A percentile compares a stretch with the other conserved stretches of the same genome.
These are phyloP conservation scores for Conomelus anceps DNA, from an alignment of 2,888 invertebrate genomes.

Conservation along the genomic window DNA sequence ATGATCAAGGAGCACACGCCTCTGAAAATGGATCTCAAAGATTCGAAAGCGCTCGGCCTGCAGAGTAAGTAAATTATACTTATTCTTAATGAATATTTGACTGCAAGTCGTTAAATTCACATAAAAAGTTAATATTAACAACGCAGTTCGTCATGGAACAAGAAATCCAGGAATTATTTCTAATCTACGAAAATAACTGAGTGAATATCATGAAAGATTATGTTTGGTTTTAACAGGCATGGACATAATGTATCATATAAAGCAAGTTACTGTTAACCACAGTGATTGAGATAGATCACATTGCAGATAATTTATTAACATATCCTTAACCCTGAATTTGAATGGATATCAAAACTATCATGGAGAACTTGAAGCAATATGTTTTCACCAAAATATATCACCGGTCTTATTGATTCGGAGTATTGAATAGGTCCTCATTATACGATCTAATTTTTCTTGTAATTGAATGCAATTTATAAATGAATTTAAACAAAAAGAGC, in stretches of 20 bases:
- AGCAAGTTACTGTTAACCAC: neutral
- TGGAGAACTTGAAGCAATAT: neutral
- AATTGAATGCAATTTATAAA: neutral
- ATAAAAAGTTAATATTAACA: too few relatives aligned
- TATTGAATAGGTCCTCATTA: neutral
- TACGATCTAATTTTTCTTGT: neutral
- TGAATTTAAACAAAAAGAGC: neutral
- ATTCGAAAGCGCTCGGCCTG: too few relatives aligned
- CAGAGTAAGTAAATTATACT: too few relatives aligned
- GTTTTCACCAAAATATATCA: neutral
- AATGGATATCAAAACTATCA: neutral
- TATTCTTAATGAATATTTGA: too few relatives aligned
- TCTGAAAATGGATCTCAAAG: too few relatives aligned
- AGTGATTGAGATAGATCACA: neutral
- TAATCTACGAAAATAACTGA: neutral
- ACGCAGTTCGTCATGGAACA: too few relatives aligned
- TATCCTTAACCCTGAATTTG: neutral
- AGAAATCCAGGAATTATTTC: too few relatives aligned
- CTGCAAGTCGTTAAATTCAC: too few relatives aligned
- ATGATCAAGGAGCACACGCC: too few relatives aligned
- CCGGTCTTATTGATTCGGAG: neutral
- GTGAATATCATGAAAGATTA: neutral
- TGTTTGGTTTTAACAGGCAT: neutral
- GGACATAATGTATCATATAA: neutral
- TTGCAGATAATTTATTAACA: neutral